These are phyloP conservation scores for Paedocypris sp. DNA, from an alignment of 2,113 vertebrate genomes.

Conservation along the genomic window DNA sequence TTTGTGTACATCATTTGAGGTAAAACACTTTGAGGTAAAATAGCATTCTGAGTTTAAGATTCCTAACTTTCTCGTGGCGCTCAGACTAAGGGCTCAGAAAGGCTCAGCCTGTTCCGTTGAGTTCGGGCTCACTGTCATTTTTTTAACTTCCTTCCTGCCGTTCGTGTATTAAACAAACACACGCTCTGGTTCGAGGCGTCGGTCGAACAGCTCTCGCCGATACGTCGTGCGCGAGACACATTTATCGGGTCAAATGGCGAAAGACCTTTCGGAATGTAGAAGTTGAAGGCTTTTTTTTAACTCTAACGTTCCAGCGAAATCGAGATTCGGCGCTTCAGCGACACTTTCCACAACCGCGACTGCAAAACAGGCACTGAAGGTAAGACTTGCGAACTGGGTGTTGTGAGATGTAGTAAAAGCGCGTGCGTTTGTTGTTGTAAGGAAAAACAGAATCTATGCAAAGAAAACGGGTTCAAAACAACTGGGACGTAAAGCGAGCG, in stretches of 20 bases:
- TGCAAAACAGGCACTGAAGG: neutral
- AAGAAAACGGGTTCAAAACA: too few species aligned
- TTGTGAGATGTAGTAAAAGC: neutral
- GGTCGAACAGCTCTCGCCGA: slow-evolving; percentile 3
- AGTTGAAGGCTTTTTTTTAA: neutral
- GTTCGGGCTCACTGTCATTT: slow-evolving; percentile 34
- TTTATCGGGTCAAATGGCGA: neutral
- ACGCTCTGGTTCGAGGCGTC: slow-evolving; percentile 18
- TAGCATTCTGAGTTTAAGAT: neutral
- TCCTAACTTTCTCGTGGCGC: slow-evolving; percentile 22
- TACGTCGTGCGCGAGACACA: neutral
- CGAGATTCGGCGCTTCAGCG: neutral
- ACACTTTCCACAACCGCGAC: neutral
- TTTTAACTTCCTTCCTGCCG: slow-evolving; percentile 48
- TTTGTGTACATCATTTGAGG: too few species aligned
- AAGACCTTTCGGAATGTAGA: neutral
- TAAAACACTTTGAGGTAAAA: too few species aligned
- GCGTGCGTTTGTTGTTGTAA: too few species aligned
- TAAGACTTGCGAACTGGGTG: neutral
- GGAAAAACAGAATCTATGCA: too few species aligned
- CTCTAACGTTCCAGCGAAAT: neutral
- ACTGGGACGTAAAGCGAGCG: too few species aligned
- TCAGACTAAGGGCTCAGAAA: slow-evolving; percentile 15
- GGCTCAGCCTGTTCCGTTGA: slow-evolving; percentile 36
- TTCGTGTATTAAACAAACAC: slow-evolving; percentile 41